Percentiles rank a stretch among this genome's conserved stretches.
Conservation (phyloP, 1,140 invertebrate genomes). For the Pachyrhynchus sulphureomaculatus region DNA sequence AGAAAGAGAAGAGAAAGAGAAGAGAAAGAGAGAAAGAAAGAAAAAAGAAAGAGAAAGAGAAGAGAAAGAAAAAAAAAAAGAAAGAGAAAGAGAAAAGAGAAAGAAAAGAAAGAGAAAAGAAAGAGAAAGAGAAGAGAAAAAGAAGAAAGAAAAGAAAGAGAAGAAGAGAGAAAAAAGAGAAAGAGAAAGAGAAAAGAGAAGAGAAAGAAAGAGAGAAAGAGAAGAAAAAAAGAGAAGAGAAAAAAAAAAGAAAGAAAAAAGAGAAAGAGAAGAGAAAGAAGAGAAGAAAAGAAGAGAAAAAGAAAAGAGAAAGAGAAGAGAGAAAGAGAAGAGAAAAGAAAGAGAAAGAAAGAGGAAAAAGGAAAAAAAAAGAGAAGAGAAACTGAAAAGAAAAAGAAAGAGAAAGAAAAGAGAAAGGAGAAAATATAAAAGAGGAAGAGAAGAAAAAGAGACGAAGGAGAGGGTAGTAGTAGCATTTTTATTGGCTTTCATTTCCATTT, state of each 20-base stretch:
- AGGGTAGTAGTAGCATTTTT: no score
- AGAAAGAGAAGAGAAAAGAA: not conserved
- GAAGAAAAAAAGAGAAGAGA: not conserved
- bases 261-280: not conserved
- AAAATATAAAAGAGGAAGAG: constrained; percentile 1
- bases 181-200: constrained; percentile 1
- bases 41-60: no score
- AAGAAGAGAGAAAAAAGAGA: constrained; percentile 3
- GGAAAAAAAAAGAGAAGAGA: not conserved
- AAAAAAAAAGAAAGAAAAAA: constrained; percentile 1
- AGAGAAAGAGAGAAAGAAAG: no score
- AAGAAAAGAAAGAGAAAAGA: no score
- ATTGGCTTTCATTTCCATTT: no score
- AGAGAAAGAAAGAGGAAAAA: constrained; percentile 2
- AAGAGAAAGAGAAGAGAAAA: no score
- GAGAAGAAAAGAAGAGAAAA: not conserved
- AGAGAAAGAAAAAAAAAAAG: no score
- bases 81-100: no score
- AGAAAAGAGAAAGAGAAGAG: not conserved
- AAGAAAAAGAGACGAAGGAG: not conserved
- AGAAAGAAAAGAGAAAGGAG: not conserved
- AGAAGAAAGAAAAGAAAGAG: constrained; percentile 6
- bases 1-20: no score
- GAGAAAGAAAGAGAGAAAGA: not conserved
- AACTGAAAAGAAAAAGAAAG: not conserved